A percentile compares a stretch with the other conserved stretches of the same genome.
These are phyloP conservation scores for Prionailurus viverrinus DNA, from an alignment of 2,113 vertebrate species.

Conservation along the genomic window DNA sequence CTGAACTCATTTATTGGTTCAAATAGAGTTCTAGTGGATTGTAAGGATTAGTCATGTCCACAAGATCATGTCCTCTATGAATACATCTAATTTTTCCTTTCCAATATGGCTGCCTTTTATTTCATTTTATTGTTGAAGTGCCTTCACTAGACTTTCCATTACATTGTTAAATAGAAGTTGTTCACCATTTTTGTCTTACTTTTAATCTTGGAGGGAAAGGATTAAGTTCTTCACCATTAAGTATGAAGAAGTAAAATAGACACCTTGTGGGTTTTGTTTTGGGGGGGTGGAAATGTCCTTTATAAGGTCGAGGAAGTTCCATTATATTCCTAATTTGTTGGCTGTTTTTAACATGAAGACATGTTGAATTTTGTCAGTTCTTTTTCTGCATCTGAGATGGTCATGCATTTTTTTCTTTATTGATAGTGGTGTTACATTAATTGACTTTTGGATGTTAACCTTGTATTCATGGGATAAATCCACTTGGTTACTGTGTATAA, in stretches of 20 bases:
- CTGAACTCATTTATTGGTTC: neutral
- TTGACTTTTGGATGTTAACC: neutral
- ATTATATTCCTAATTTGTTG: neutral
- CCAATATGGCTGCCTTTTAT: neutral
- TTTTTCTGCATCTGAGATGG: slow-evolving; percentile 1
- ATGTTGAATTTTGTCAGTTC: neutral
- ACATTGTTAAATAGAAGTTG: neutral
- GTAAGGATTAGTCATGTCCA: neutral
- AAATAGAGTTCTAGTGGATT: neutral
- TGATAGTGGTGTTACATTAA: neutral
- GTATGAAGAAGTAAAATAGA: neutral
- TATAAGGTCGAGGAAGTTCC: neutral
- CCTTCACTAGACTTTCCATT: neutral
- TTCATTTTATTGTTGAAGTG: neutral
- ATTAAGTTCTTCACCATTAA: neutral
- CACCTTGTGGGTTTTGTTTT: neutral
- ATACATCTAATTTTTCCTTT: neutral
- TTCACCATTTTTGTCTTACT: slow-evolving; percentile 6
- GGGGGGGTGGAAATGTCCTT: neutral
- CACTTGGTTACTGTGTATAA: neutral
- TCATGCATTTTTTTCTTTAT: neutral
- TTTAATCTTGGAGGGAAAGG: neutral
- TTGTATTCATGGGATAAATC: neutral
- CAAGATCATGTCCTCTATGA: neutral
- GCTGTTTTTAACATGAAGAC: neutral